Evolutionary conservation across 2,113 vertebrate species (phyloP), one percentile per base, ranked within the genome.

Genomic region (Podilymbus podiceps): DNA sequence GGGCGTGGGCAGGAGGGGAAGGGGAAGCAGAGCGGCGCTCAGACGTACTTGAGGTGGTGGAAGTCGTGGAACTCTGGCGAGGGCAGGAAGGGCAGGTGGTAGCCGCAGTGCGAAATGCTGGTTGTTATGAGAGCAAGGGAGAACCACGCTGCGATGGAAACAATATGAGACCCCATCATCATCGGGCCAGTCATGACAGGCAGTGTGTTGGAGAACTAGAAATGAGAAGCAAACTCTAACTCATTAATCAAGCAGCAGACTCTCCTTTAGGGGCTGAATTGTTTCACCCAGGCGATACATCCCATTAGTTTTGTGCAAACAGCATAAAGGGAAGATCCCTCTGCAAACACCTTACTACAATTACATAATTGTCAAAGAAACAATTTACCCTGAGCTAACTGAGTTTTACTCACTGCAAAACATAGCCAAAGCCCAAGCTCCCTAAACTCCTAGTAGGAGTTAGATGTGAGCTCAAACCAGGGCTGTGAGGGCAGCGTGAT

Each of bases 21-120:
- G 5, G n/a, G 73, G 40, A 25, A 58, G 66, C 58, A 23, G n/a
- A 52, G 79, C 16, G 13, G 63, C 52, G 79, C 64, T n/a, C n/a
- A 14, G 28, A 74, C 98, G 66, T 98, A 99, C 99, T 98, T 99
- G 97, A 99, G 98, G 95, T 99, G 99, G 96, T 99, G 99, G 96
- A 98, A 99, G 98, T 99, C 99, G 0, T 99, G 99, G 97, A 99
- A 99, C 95, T 99, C 99, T 0, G 99, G 98, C 1, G 99, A 99
- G 1, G 99, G 99, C 85, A 99, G 98, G 85, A 99, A 97, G 69
- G 99, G 99, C 40, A 99, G 98, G 97, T 99, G 99, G 97, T 99
- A 99, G 18, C 99, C 99, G 2, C 99, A 99, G 98, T 99, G 99
- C 4, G 99, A 99, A 93, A 99, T 97, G 75, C 98, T 98, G 40